Percentiles rank a stretch among this genome's conserved stretches.
Evolutionary conservation across 2,888 invertebrate genomes (phyloP).

Genomic region (Agrypnus murinus): DNA sequence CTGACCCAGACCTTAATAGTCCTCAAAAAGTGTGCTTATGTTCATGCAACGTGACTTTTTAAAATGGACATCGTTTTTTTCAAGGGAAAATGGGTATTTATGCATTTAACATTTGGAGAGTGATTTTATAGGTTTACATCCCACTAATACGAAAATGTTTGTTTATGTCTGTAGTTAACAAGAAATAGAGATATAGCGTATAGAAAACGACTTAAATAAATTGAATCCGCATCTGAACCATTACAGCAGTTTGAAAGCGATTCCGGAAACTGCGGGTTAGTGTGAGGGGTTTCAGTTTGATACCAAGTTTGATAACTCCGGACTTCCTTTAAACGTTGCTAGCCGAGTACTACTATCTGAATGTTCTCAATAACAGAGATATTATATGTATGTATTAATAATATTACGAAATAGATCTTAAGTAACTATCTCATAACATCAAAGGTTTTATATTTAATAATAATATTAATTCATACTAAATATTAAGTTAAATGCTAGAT

Average conservation of each 20-base stretch:
- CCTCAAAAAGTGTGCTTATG: conserved; percentile 14
- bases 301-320: conserved; percentile 22
- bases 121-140: not conserved
- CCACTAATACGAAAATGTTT: not conserved
- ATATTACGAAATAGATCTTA: too few relatives aligned
- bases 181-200: conserved; percentile 1
- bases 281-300: conserved; percentile 16
- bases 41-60: conserved; percentile 8
- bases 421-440: too few relatives aligned
- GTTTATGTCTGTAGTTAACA: not conserved
- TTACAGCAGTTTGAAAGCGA: not conserved
- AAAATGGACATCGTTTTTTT: not conserved
- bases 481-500: too few relatives aligned
- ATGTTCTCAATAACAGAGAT: not conserved
- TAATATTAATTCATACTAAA: too few relatives aligned
- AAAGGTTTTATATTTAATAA: too few relatives aligned
- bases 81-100: too few relatives aligned
- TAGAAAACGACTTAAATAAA: not conserved
- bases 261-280: conserved; percentile 20
- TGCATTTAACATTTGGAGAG: too few relatives aligned
- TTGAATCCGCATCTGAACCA: conserved; percentile 3
- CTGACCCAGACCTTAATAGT: conserved; percentile 26
- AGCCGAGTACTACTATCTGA: not conserved
- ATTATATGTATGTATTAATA: too few relatives aligned
- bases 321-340: conserved; percentile 22